Conservation (phyloP, 2,113 vertebrate genomes). For the Antigone vipio region DNA sequence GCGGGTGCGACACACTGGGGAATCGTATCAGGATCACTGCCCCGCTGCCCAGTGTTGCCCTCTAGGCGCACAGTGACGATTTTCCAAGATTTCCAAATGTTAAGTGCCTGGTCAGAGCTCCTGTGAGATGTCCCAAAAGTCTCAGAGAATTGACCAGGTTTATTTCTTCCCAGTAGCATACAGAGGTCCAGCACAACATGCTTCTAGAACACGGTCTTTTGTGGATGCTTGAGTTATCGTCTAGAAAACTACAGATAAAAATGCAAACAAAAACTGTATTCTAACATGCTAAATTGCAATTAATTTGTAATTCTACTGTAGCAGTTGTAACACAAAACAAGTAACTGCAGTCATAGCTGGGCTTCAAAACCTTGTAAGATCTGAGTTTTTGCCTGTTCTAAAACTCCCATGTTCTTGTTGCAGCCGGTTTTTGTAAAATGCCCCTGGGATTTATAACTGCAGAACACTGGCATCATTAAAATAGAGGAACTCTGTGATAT, state of each 20-base stretch:
- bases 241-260: not conserved
- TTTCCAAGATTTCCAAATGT: not conserved
- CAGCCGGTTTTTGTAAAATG: not conserved
- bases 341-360: not conserved
- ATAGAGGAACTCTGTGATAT: not conserved
- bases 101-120: not conserved
- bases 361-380: not conserved
- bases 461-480: not conserved
- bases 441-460: not conserved
- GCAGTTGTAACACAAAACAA: not conserved
- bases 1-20: fast-evolving
- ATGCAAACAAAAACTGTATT: not conserved
- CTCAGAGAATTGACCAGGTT: not conserved
- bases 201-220: not conserved
- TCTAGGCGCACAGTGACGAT: not conserved
- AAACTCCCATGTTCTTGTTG: not conserved
- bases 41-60: not conserved
- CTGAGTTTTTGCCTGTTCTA: not conserved
- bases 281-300: not conserved
- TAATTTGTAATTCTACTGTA: not conserved
- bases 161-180: not conserved
- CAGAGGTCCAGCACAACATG: not conserved
- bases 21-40: fast-evolving
- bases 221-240: not conserved
- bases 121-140: not conserved